A percentile compares a stretch with the other conserved stretches of the same genome.
These are phyloP conservation scores for Nesoenas mayeri DNA, from an alignment of 2,113 vertebrate species.

Conservation along the genomic window DNA sequence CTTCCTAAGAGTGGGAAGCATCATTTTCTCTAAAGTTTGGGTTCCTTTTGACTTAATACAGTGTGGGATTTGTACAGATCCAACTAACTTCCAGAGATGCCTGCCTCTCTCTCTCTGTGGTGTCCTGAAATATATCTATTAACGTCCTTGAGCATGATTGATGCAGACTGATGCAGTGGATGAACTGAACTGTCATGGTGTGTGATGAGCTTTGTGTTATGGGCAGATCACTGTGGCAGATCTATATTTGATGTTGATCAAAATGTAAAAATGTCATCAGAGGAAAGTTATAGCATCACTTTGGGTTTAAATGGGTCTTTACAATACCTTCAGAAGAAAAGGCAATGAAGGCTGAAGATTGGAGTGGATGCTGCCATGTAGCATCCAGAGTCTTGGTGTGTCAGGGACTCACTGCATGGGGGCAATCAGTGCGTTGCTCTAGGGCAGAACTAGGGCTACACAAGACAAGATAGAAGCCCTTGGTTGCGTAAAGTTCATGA, in stretches of 20 bases:
- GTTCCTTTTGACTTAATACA: not conserved
- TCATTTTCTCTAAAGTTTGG: not conserved
- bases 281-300: not conserved
- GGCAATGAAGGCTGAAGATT: not conserved
- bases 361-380: not conserved
- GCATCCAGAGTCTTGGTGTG: accelerated
- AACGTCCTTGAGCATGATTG: not conserved
- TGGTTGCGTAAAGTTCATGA: not conserved
- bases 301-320: not conserved
- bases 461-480: not conserved
- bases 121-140: not conserved
- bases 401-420: accelerated
- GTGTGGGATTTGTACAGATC: not conserved
- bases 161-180: accelerated
- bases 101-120: not conserved
- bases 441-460: no score
- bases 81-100: not conserved
- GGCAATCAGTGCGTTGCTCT: not conserved
- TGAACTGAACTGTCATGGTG: not conserved
- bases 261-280: not conserved
- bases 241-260: not conserved
- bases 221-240: not conserved
- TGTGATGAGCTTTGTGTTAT: not conserved
- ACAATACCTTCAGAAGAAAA: not conserved
- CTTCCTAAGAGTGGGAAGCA: not conserved